Evolutionary conservation across 2,113 vertebrate species (phyloP).

Genomic region (Erythrocercus mccallii): DNA sequence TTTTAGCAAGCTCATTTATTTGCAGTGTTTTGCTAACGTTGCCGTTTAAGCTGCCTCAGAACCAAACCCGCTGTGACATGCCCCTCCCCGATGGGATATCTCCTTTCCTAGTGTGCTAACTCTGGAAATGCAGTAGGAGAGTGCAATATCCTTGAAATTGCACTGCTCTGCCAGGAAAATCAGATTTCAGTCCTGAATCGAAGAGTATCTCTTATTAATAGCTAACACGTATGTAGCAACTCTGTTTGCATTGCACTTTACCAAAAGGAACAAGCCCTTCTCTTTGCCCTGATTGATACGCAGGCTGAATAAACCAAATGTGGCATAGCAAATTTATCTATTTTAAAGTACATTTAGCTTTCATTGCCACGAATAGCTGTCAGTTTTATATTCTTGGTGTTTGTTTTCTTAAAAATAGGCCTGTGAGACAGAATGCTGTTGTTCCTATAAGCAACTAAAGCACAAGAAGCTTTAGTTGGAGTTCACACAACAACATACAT

Average conservation of each 20-base stretch:
- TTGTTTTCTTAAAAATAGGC: background rate
- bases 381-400: background rate
- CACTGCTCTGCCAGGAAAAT: constrained; percentile 34
- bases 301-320: background rate
- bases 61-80: background rate
- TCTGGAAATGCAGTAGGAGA: constrained; percentile 13
- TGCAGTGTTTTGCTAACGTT: constrained; percentile 21
- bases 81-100: constrained; percentile 23
- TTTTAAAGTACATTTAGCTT: background rate
- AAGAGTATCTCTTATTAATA: background rate
- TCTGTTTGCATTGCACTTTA: background rate
- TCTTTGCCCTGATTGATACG: background rate
- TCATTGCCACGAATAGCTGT: background rate
- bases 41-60: background rate
- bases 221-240: background rate
- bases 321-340: background rate
- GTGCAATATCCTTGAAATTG: constrained; percentile 28
- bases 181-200: background rate
- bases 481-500: background rate
- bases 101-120: background rate
- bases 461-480: background rate
- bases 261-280: background rate
- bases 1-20: constrained; percentile 29
- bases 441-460: background rate
- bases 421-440: background rate